Base-by-base conservation (phyloP, 2,888 invertebrate species). In the Thecocarcelia acutangulata region DNA sequence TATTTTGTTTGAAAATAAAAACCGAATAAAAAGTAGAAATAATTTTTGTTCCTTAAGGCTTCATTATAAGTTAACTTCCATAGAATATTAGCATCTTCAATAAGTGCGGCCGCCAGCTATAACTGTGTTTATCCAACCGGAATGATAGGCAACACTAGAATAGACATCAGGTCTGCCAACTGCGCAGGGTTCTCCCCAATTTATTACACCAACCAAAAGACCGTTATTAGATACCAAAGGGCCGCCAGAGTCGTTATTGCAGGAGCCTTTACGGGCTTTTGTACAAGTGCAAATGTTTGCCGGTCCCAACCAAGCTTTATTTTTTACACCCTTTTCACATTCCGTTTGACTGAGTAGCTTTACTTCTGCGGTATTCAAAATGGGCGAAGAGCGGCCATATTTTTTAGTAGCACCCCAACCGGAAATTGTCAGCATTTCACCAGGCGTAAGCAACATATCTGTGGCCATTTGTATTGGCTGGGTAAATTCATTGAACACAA, bases 211-310 rank as follows among this genome's bases (percentile, higher is more conserved):
- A 0, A 90, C 89, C 0, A 89, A 84, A 9, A 72, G 79, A 0
- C 86, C 83, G 3, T 84, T 85, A 3, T 83, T 81, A 81, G 88
- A 88, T 17, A 87, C 87, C 33, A 90, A 83, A 0, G 90, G 90
- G n/a, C 90, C 89, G 15, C 91, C 90, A n/a, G 87, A 90, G 70
- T 90, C 90, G 6, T 87, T 86, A 42, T 85, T 85, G 61, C 88
- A 89, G 5, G 87, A 92, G 0, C 93, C 93, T 83, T 93, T 91
- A 0, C 93, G 93, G 0, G 88, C 86, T 59, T 91, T 90, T 0
- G 93, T 93, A 11, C 91, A 88, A 0, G 94, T 93, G 83, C 94
- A 94, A 21, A 94, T 89, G 83, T 93, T 93, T 0, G 92, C 92
- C n/a, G 91, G 90, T 83, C 92, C 92, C 11, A 93, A 89, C 1